phyloP scores from a whole-genome alignment of 2,888 invertebrate genomes.

The Ischnura elegans region DNA sequence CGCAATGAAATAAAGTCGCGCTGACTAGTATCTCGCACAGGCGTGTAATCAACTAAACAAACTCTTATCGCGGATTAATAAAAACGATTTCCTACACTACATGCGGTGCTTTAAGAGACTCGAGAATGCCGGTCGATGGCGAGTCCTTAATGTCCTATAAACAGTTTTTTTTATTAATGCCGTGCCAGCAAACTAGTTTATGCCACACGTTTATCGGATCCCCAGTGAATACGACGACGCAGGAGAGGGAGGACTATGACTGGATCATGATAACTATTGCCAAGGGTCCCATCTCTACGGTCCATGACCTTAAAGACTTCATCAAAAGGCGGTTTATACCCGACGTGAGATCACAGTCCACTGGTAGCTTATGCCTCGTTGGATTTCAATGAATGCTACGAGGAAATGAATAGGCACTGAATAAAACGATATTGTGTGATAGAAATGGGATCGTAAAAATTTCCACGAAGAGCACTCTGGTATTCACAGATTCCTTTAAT shows the following conservation, averaged over 20 bases:
- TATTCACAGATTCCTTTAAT: not conserved
- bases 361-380: not conserved
- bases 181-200: constrained; percentile 3
- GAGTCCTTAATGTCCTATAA: not conserved
- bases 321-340: constrained; percentile 14
- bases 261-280: not conserved
- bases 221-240: not conserved
- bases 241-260: not conserved
- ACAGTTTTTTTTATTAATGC: not conserved
- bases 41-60: not conserved
- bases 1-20: not conserved
- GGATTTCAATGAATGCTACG: not conserved
- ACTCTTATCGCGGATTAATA: constrained; percentile 11
- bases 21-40: not conserved
- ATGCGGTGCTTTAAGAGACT: not conserved
- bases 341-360: not conserved
- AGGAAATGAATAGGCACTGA: not conserved
- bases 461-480: not conserved
- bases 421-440: not conserved
- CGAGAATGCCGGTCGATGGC: not conserved
- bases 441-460: not conserved
- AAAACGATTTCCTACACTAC: not conserved
- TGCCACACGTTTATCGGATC: not conserved
- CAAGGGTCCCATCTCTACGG: not conserved
- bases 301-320: constrained; percentile 31